phyloP scores from a whole-genome alignment of 2,797 vertebrate genomes.

The Acipenser ruthenus region DNA sequence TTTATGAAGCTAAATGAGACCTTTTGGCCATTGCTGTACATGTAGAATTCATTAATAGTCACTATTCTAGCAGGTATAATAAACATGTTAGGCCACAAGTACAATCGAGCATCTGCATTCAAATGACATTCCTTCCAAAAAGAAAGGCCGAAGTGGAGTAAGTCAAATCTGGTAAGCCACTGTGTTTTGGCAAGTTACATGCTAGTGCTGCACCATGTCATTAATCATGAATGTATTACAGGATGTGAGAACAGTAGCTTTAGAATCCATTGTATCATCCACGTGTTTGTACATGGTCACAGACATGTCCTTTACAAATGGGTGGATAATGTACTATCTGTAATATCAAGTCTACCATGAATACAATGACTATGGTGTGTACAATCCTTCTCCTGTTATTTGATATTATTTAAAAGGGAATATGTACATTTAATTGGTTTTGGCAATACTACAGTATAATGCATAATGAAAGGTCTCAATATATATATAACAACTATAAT shows the following conservation, averaged over 20 bases:
- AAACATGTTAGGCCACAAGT: neutral
- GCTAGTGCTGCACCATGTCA: slow-evolving; percentile 1
- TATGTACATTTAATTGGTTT: too few species aligned
- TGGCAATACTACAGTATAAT: too few species aligned
- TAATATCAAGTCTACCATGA: too few species aligned
- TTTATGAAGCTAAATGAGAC: too few species aligned
- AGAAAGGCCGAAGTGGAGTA: slow-evolving; percentile 1
- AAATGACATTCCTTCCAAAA: neutral
- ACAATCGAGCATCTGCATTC: neutral
- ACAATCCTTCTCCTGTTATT: too few species aligned
- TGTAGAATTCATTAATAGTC: neutral
- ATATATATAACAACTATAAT: too few species aligned
- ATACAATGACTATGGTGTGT: too few species aligned
- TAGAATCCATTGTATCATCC: neutral
- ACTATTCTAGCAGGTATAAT: neutral
- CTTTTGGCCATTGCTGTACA: neutral
- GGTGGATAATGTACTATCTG: too few species aligned
- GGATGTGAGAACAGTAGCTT: neutral
- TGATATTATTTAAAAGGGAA: too few species aligned
- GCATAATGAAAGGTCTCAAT: too few species aligned
- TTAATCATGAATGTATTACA: slow-evolving; percentile 2
- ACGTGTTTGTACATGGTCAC: too few species aligned
- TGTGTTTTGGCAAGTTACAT: slow-evolving; percentile 12
- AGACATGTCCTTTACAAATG: too few species aligned
- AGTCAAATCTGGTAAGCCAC: slow-evolving; percentile 8